Percentiles rank a stretch among this genome's conserved stretches.
phyloP scores from a whole-genome alignment of 1,140 invertebrate species.

The Calephelis virginiensis region DNA sequence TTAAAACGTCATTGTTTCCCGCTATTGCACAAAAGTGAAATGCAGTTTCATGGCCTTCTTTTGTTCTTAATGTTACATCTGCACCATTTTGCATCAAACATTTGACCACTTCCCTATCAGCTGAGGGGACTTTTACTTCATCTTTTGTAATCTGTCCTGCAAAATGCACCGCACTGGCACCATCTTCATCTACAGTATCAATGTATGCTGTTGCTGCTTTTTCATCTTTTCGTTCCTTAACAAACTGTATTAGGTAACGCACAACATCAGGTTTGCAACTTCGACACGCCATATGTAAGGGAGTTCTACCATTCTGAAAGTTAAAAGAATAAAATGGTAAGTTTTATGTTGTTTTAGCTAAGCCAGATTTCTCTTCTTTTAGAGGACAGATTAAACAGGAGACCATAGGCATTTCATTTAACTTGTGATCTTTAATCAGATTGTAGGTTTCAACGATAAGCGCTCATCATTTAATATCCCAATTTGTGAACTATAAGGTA shows the following conservation, averaged over 20 bases:
- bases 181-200: constrained; percentile 91
- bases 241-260: constrained; percentile 90
- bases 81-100: constrained; percentile 93
- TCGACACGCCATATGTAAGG: constrained; percentile 93
- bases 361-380: too few species aligned
- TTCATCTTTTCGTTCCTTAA: constrained; percentile 85
- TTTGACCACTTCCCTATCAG: constrained; percentile 94
- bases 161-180: constrained; percentile 96
- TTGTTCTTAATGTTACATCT: constrained; percentile 91
- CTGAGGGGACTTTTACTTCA: constrained; percentile 85
- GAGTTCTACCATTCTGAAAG: constrained; percentile 94
- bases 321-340: constrained; percentile 12
- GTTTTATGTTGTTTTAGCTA: not conserved
- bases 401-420: too few species aligned
- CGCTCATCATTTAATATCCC: too few species aligned
- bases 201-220: constrained; percentile 87
- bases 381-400: too few species aligned
- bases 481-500: too few species aligned
- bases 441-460: too few species aligned
- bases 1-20: constrained; percentile 96
- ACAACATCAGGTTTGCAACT: constrained; percentile 93
- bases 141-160: constrained; percentile 88
- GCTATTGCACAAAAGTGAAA: constrained; percentile 96
- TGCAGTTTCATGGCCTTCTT: constrained; percentile 93
- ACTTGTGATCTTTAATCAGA: too few species aligned